These are phyloP conservation scores for Orchestia grillus DNA, from an alignment of 1,140 invertebrate genomes.

Conservation along the genomic window DNA sequence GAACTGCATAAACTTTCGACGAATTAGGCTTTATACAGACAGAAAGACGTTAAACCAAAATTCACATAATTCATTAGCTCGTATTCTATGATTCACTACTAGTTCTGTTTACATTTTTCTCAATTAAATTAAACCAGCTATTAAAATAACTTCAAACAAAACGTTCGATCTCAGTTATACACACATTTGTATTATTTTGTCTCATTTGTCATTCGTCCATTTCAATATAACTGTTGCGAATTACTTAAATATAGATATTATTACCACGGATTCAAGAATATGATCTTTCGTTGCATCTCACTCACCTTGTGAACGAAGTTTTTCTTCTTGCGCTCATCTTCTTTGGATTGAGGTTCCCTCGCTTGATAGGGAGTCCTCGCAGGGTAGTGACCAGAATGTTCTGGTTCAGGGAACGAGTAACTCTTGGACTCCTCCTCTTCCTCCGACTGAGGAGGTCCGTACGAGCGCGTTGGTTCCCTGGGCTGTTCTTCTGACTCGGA, in stretches of 20 bases:
- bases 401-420: background rate
- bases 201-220: background rate
- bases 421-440: constrained; percentile 8
- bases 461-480: background rate
- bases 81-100: background rate
- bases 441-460: background rate
- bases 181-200: background rate
- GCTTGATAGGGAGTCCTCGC: background rate
- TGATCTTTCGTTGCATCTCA: background rate
- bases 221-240: no score
- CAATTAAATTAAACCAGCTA: background rate
- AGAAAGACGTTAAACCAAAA: background rate
- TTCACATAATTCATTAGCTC: background rate
- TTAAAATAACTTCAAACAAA: background rate
- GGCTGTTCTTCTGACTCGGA: background rate
- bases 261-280: no score
- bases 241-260: no score
- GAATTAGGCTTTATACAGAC: background rate
- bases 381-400: background rate
- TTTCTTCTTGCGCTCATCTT: background rate
- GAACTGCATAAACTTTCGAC: no score
- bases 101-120: background rate
- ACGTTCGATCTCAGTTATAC: background rate
- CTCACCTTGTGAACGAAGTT: constrained; percentile 45
- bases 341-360: background rate